phyloP scores from a whole-genome alignment of 2,797 vertebrate genomes.

The Numenius phaeopus region DNA sequence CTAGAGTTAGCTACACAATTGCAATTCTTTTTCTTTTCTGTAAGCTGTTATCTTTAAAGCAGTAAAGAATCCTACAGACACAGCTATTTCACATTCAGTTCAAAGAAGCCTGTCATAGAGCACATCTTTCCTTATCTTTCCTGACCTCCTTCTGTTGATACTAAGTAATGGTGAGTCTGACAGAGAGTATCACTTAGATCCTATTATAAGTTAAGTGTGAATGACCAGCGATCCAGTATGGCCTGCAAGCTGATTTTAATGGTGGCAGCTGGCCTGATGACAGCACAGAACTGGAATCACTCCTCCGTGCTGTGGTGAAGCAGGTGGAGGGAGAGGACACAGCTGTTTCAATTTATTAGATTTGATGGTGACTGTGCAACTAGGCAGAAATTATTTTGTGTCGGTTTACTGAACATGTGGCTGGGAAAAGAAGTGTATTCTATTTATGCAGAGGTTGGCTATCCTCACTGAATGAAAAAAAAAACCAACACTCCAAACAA shows the following conservation, averaged over 20 bases:
- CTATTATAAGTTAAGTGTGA: not conserved
- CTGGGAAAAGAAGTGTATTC: not conserved
- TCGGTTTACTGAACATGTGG: not conserved
- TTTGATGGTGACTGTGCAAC: not conserved
- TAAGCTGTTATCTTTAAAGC: not conserved
- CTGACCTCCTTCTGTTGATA: not conserved
- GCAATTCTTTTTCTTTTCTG: not conserved
- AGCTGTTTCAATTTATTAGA: not conserved
- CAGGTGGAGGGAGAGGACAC: not conserved
- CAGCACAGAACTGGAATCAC: not conserved
- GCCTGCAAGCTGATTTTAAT: not conserved
- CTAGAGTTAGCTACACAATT: not conserved
- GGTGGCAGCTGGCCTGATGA: not conserved
- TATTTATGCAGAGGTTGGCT: not conserved
- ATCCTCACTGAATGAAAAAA: not conserved
- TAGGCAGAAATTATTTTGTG: not conserved
- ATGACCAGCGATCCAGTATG: not conserved
- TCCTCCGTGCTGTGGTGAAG: not conserved
- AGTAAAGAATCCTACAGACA: not conserved
- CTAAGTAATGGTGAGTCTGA: not conserved
- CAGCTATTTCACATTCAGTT: not conserved
- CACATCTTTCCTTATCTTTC: not conserved
- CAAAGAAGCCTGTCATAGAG: not conserved
- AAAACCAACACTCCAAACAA: not conserved
- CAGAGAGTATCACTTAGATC: not conserved